Evolutionary conservation across 2,797 vertebrate species (phyloP).

Genomic region (Dryobates pubescens): DNA sequence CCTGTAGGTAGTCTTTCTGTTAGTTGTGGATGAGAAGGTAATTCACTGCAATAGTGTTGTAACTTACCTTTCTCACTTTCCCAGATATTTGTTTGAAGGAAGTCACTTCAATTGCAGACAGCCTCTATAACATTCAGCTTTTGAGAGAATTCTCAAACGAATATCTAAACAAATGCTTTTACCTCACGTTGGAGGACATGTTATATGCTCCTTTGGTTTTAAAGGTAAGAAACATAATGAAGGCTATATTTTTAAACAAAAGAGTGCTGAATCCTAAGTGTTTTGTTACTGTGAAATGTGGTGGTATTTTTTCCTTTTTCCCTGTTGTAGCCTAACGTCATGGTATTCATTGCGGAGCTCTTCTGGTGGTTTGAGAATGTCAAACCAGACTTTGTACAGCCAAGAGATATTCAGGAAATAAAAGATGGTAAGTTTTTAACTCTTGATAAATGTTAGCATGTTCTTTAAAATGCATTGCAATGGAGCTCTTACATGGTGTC

Average conservation of each 20-base stretch:
- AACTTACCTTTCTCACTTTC: not conserved
- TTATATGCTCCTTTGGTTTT: constrained; percentile 92
- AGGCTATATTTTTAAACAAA: fast-evolving
- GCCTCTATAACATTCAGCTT: constrained; percentile 95
- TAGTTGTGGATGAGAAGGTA: not conserved
- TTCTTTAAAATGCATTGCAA: not conserved
- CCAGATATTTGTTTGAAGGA: constrained; percentile 97
- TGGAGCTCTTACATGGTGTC: not conserved
- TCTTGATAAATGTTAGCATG: fast-evolving
- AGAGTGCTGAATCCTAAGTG: not conserved
- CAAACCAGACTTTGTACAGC: constrained; percentile 94
- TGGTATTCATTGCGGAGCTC: constrained; percentile 95
- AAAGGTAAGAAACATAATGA: constrained; percentile 81
- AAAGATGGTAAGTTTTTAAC: constrained; percentile 85
- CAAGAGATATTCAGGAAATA: constrained; percentile 88
- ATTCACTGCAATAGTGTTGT: too few species aligned
- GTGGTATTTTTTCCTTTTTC: not conserved
- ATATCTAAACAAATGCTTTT: constrained; percentile 94
- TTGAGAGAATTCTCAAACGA: constrained; percentile 92
- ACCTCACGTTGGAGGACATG: constrained; percentile 94
- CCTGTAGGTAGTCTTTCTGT: not conserved
- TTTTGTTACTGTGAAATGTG: not conserved
- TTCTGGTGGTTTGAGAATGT: constrained; percentile 98
- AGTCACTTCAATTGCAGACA: constrained; percentile 93
- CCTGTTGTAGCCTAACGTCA: constrained; percentile 86